Evolutionary conservation across 2,113 vertebrate genomes (phyloP), one percentile per base, ranked within the genome.

Genomic region (Semnopithecus entellus): DNA sequence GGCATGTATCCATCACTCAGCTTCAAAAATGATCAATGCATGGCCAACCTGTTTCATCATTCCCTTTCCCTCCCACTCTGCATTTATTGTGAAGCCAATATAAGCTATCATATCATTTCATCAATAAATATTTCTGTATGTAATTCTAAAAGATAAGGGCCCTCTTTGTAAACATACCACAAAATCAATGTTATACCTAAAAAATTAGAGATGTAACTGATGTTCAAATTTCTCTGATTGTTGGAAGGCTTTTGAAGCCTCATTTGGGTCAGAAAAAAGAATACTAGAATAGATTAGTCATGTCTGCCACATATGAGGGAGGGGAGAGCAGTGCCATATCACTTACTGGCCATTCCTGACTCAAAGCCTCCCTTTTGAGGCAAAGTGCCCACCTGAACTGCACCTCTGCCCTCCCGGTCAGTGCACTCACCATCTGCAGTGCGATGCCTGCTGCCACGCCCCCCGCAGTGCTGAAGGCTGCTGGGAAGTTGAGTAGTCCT

Each of bases 401-500:
- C 12, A 5, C 0, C 0, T 79, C 22, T 27, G 22, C 38, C 6
- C 10, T 6, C 1, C 0, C 0, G 0, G 70, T 40, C 57, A 1
- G 16, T 0, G 3, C 48, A 95, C 98, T 99, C 97, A 99, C 99
- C 99, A 99, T 99, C 97, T 99, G 99, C 92, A 99, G 98, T 0
- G 98, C 13, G 6, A 99, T 98, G 76, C 99, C 99, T 0, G 99
- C 99, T 0, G 98, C 99, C 59, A 99, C 98, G 0, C 99, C 99
- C 0, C 99, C 99, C 0, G 99, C 99, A 91, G 99, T 99, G 98
- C 97, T 99, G 98, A 99, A 99, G 75, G 99, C 99, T 0, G 99
- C 99, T 0, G 99, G 99, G 95, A 99, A 99, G 98, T 99, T 99
- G 72, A 99, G 99, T 61, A 99, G 98, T 52, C 99, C 99, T 0